Evolutionary conservation across 2,888 invertebrate genomes (phyloP).

Genomic region (Ochlodes sylvanus): DNA sequence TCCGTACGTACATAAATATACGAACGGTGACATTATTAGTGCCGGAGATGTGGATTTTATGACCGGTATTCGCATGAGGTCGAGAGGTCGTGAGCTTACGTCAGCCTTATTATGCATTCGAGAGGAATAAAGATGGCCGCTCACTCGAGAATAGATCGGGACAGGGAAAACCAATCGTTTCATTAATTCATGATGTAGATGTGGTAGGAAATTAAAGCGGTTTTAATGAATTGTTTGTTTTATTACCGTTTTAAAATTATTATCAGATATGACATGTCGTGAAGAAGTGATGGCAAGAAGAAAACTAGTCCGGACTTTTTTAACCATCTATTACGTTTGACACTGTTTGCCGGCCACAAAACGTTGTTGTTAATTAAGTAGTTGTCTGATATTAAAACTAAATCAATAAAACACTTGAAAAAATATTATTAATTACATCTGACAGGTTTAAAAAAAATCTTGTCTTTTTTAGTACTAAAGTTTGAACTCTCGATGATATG

Average conservation of each 20-base stretch:
- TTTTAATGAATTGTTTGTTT: neutral
- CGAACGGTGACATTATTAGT: constrained; percentile 42
- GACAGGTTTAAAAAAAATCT: too few relatives aligned
- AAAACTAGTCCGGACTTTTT: too few relatives aligned
- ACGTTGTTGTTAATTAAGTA: too few relatives aligned
- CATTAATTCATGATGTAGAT: constrained; percentile 10
- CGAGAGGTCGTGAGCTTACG: constrained; percentile 47
- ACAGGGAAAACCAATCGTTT: constrained; percentile 42
- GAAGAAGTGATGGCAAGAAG: too few relatives aligned
- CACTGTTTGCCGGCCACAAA: too few relatives aligned
- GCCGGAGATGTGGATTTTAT: constrained; percentile 43
- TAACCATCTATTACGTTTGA: too few relatives aligned
- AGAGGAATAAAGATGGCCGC: constrained; percentile 43
- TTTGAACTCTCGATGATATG: too few relatives aligned
- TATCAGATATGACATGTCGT: too few relatives aligned
- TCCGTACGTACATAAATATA: constrained; percentile 36
- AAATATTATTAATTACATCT: too few relatives aligned
- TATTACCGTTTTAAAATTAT: neutral
- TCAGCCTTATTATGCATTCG: constrained; percentile 46
- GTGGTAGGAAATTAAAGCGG: neutral
- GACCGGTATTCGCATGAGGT: constrained; percentile 44
- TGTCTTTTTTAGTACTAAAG: too few relatives aligned
- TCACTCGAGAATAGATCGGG: constrained; percentile 39
- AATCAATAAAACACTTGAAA: too few relatives aligned
- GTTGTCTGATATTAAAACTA: too few relatives aligned